Percentiles rank a stretch among this genome's conserved stretches.
Conservation (phyloP, 2,113 vertebrate species). For the Chauna torquata region DNA sequence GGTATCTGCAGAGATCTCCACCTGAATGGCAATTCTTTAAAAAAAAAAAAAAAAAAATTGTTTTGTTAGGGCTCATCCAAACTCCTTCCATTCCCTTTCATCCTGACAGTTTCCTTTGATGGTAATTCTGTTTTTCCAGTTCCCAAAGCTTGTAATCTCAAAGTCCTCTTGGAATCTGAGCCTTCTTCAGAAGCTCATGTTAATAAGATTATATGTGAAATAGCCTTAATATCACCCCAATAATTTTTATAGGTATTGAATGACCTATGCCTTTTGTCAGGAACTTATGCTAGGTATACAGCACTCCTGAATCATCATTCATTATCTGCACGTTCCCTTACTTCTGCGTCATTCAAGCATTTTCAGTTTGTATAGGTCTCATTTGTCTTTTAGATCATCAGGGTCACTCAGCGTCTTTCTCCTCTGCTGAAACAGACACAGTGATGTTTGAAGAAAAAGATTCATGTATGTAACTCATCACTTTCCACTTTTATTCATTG, state of each 20-base stretch:
- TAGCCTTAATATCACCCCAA: constrained; percentile 9
- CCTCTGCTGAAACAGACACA: constrained; percentile 23
- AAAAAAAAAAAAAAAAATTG: constrained; percentile 8
- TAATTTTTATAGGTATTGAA: constrained; percentile 27
- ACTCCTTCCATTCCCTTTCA: constrained; percentile 40
- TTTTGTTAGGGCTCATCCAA: constrained; percentile 18
- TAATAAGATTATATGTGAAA: constrained; percentile 63
- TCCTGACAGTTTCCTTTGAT: constrained; percentile 64
- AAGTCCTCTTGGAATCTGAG: constrained; percentile 51
- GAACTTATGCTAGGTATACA: neutral
- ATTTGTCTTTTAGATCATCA: constrained; percentile 46
- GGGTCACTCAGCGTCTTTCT: neutral
- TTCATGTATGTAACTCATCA: constrained; percentile 24
- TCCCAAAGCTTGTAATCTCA: constrained; percentile 57
- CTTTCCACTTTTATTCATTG: constrained; percentile 9
- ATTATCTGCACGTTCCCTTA: neutral
- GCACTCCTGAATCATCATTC: neutral
- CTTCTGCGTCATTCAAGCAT: constrained; percentile 6
- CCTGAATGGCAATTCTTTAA: neutral
- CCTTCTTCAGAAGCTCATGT: constrained; percentile 46
- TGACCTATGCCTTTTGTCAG: constrained; percentile 11
- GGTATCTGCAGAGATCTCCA: neutral
- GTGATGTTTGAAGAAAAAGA: constrained; percentile 38
- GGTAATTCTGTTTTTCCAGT: constrained; percentile 67
- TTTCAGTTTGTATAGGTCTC: neutral